Evolutionary conservation across 2,113 vertebrate genomes (phyloP).

Genomic region (Crocuta crocuta): DNA sequence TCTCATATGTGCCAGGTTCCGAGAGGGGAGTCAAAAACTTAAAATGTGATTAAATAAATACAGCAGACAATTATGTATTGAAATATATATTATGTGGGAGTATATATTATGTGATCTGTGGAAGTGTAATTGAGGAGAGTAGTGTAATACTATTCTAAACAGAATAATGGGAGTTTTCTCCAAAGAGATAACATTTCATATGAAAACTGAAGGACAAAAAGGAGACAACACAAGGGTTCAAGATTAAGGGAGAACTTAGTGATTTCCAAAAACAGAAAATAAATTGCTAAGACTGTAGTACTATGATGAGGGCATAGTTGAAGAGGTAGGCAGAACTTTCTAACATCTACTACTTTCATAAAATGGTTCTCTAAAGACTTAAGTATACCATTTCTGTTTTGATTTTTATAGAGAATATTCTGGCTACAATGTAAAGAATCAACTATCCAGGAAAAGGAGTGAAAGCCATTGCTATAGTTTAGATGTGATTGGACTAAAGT

Average conservation of each 20-base stretch:
- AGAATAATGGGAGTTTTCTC: background rate
- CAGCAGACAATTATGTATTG: background rate
- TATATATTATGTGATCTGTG: background rate
- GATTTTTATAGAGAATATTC: background rate
- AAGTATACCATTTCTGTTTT: background rate
- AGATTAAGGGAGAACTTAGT: background rate
- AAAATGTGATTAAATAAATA: background rate
- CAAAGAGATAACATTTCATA: background rate
- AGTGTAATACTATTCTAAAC: background rate
- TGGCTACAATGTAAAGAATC: background rate
- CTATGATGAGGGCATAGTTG: background rate
- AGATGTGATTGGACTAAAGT: background rate
- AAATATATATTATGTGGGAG: background rate
- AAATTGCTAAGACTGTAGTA: background rate
- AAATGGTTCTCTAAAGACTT: background rate
- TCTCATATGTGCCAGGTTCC: background rate
- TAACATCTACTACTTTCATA: background rate
- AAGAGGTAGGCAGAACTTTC: background rate
- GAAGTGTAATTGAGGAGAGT: background rate
- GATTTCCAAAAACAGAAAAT: slow-evolving; percentile 22
- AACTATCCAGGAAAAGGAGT: background rate
- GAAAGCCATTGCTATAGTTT: background rate
- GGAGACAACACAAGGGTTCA: background rate
- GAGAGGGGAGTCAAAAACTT: background rate
- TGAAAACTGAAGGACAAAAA: background rate